Evolutionary conservation across 2,797 vertebrate genomes (phyloP).

Genomic region (Megaceryle alcyon): DNA sequence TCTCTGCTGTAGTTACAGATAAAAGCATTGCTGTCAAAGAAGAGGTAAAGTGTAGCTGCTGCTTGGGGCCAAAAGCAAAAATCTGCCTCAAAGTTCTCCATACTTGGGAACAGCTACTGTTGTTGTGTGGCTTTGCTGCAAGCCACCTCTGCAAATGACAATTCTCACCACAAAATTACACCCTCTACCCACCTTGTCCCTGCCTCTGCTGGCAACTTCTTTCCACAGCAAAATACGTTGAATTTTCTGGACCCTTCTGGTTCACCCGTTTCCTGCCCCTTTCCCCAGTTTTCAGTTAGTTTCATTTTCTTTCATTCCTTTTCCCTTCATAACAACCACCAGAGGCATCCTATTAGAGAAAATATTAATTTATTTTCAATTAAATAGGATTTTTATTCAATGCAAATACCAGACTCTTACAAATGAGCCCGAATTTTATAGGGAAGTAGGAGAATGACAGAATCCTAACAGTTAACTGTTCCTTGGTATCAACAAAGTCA

Average conservation of each 20-base stretch:
- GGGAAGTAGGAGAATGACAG: not conserved
- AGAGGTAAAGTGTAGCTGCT: not conserved
- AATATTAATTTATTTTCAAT: not conserved
- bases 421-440: not conserved
- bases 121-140: not conserved
- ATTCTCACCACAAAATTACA: not conserved
- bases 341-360: not conserved
- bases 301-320: not conserved
- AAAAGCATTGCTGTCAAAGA: not conserved
- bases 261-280: not conserved
- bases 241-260: not conserved
- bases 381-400: not conserved
- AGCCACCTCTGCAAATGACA: not conserved
- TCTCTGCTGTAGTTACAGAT: not conserved
- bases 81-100: not conserved
- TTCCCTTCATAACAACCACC: not conserved
- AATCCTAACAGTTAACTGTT: not conserved
- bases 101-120: not conserved
- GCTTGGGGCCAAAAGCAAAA: not conserved
- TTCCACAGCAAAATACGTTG: not conserved
- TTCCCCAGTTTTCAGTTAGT: not conserved
- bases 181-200: not conserved
- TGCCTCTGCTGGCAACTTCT: not conserved
- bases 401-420: not conserved
- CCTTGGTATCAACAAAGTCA: not conserved